Conservation (phyloP, 2,797 vertebrate species). For the Hyperoplus lanceolatus region DNA sequence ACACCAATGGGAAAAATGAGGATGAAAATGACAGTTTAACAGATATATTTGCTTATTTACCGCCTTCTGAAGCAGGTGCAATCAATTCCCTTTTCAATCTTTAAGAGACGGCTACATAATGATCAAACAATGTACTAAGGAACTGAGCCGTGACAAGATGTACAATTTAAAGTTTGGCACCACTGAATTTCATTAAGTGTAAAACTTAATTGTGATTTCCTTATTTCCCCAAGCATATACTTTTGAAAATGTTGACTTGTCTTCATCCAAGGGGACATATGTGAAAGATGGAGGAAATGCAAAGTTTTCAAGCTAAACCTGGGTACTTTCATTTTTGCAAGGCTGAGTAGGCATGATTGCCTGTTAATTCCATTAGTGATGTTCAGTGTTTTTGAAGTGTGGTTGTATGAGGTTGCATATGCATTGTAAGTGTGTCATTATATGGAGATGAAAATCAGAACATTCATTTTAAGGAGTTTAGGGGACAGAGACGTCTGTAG, state of each 20-base stretch:
- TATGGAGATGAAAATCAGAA: no score
- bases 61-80: constrained; percentile 34
- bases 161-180: constrained; percentile 47
- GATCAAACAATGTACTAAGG: constrained; percentile 37
- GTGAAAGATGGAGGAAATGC: not conserved
- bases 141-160: constrained; percentile 32
- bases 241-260: constrained; percentile 19
- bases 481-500: no score
- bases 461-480: no score
- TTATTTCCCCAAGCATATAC: constrained; percentile 27
- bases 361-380: not conserved
- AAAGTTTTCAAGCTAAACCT: not conserved
- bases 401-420: no score
- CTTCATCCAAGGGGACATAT: not conserved
- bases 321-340: not conserved
- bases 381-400: not conserved
- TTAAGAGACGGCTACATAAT: constrained; percentile 21
- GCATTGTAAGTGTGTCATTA: no score
- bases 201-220: constrained; percentile 6
- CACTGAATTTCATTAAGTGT: not conserved
- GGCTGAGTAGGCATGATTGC: not conserved
- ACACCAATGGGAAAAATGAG: constrained; percentile 16
- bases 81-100: constrained; percentile 31
- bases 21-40: constrained; percentile 40
- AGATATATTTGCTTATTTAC: constrained; percentile 54